phyloP scores from a whole-genome alignment of 2,113 vertebrate genomes.

The Calidris pugnax region DNA sequence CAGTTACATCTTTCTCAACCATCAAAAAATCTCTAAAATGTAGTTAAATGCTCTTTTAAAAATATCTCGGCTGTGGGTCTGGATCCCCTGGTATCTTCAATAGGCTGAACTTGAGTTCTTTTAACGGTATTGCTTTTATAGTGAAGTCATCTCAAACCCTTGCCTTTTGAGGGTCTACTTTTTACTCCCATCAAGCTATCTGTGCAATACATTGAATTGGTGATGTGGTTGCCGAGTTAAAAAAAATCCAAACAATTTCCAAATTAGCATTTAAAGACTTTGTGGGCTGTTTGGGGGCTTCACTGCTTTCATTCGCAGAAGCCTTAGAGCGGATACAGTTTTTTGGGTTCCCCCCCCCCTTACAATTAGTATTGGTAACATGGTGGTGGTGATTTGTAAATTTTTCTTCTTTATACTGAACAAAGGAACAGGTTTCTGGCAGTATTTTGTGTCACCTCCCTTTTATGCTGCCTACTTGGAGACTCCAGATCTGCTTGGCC shows the following conservation, averaged over 20 bases:
- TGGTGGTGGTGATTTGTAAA: fast-evolving
- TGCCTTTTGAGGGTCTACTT: not conserved
- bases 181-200: not conserved
- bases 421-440: not conserved
- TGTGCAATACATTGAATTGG: fast-evolving
- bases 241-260: not conserved
- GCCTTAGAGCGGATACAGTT: not conserved
- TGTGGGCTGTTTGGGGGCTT: not conserved
- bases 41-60: not conserved
- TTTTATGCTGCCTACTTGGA: not conserved
- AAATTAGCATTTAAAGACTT: not conserved
- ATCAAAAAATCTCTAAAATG: not conserved
- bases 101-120: not conserved
- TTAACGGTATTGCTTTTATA: too few species aligned
- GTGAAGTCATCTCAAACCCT: not conserved
- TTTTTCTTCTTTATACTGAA: not conserved
- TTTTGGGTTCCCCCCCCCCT: not conserved
- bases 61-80: not conserved
- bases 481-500: not conserved
- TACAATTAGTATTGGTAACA: too few species aligned
- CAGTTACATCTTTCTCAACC: not conserved
- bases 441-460: not conserved
- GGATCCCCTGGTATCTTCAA: not conserved
- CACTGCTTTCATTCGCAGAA: not conserved
- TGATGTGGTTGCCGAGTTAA: not conserved